Conservation (phyloP, 2,888 invertebrate genomes). For the Catocala fraxini region DNA sequence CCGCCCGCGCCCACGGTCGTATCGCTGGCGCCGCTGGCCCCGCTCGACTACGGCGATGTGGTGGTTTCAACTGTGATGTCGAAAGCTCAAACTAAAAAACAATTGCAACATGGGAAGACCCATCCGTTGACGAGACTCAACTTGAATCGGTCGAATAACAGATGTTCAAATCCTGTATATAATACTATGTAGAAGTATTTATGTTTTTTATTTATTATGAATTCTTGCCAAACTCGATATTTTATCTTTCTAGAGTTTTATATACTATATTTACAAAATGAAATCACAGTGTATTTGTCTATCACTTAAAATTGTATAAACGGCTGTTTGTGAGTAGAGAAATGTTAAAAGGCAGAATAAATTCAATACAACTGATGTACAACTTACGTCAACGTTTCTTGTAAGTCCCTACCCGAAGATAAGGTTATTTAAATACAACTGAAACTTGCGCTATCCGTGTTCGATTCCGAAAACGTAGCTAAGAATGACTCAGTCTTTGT, state of each 20-base stretch:
- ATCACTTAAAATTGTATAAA: conserved; percentile 82
- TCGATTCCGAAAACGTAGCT: background rate
- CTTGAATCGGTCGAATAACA: conserved; percentile 91
- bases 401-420: conserved; percentile 34
- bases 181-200: conserved; percentile 94
- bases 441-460: background rate
- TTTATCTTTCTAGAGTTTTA: conserved; percentile 87
- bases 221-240: conserved; percentile 88
- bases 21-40: conserved; percentile 64
- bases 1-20: conserved; percentile 76
- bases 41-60: conserved; percentile 84
- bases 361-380: conserved; percentile 85
- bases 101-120: conserved; percentile 96
- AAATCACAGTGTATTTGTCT: conserved; percentile 85
- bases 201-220: conserved; percentile 85
- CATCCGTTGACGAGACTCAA: conserved; percentile 96
- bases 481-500: no score
- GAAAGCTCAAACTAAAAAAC: conserved; percentile 92
- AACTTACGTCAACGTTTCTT: conserved; percentile 74
- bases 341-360: conserved; percentile 82
- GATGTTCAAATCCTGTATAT: conserved; percentile 94
- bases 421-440: conserved; percentile 13
- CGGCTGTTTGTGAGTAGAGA: conserved; percentile 83
- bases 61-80: conserved; percentile 91
- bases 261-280: conserved; percentile 86